Evolutionary conservation across 1,140 invertebrate genomes (phyloP).

Genomic region (Protaetia brevitarsis): DNA sequence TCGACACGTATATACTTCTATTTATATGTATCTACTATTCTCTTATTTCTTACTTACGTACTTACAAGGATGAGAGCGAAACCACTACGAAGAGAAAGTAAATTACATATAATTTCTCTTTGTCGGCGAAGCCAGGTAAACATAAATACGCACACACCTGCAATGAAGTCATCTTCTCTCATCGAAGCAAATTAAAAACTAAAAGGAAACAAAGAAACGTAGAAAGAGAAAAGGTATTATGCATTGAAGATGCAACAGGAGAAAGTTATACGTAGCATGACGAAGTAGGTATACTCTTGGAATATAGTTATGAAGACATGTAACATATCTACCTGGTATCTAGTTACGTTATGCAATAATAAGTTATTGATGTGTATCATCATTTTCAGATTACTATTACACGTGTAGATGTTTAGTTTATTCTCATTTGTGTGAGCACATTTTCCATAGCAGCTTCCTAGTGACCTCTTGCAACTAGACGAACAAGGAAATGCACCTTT

Average conservation of each 20-base stretch:
- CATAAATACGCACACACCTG: too few relatives aligned
- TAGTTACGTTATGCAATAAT: background rate
- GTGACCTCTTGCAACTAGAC: background rate
- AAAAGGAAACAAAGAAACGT: background rate
- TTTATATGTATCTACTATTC: too few relatives aligned
- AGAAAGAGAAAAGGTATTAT: background rate
- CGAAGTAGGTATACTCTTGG: background rate
- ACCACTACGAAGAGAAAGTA: conserved; percentile 15
- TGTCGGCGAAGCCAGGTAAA: background rate
- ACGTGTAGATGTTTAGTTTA: background rate
- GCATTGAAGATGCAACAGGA: background rate
- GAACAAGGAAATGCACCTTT: background rate
- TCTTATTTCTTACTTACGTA: too few relatives aligned
- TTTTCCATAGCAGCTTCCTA: background rate
- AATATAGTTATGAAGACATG: background rate
- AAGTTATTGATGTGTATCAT: background rate
- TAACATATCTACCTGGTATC: background rate
- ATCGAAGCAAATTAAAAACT: background rate
- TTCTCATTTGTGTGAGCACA: too few relatives aligned
- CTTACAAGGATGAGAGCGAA: too few relatives aligned
- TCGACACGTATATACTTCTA: too few relatives aligned
- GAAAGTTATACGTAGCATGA: background rate
- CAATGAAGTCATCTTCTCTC: conserved; percentile 8
- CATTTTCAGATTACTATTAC: background rate
- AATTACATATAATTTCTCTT: conserved; percentile 10